Conservation (phyloP, 2,113 vertebrate species). For the Noturus placidus region DNA sequence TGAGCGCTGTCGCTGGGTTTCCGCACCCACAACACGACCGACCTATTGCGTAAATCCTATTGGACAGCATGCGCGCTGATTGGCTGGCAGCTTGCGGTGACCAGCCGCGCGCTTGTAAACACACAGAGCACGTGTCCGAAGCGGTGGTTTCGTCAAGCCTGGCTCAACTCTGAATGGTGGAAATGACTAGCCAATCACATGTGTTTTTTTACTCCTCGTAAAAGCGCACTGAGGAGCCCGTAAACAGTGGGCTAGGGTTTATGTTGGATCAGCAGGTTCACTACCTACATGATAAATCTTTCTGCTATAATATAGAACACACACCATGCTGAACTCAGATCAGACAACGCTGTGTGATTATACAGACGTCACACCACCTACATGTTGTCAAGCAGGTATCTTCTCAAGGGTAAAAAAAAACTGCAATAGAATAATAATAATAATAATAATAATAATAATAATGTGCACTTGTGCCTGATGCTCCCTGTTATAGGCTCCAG, state of each 20-base stretch:
- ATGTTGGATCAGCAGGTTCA: not conserved
- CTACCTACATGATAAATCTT: not conserved
- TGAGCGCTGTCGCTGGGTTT: not conserved
- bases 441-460: no score
- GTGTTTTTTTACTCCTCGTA: not conserved
- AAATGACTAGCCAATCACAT: not conserved
- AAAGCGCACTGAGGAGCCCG: not conserved
- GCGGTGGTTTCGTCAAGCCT: not conserved
- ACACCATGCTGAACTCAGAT: not conserved
- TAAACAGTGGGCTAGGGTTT: not conserved
- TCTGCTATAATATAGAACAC: not conserved
- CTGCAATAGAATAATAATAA: no score
- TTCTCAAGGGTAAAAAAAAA: no score
- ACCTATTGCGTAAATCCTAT: slow-evolving; percentile 15
- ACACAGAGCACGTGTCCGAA: slow-evolving; percentile 35
- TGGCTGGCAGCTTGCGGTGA: not conserved
- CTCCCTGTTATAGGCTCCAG: no score
- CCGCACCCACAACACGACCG: not conserved
- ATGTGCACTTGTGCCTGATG: no score
- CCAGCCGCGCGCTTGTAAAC: slow-evolving; percentile 20
- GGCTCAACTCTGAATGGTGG: not conserved
- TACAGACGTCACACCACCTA: not conserved
- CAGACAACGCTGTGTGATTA: not conserved
- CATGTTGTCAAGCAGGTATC: not conserved
- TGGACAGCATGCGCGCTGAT: slow-evolving; percentile 7